phyloP scores from a whole-genome alignment of 2,113 vertebrate genomes.

The Daphoenositta chrysoptera region DNA sequence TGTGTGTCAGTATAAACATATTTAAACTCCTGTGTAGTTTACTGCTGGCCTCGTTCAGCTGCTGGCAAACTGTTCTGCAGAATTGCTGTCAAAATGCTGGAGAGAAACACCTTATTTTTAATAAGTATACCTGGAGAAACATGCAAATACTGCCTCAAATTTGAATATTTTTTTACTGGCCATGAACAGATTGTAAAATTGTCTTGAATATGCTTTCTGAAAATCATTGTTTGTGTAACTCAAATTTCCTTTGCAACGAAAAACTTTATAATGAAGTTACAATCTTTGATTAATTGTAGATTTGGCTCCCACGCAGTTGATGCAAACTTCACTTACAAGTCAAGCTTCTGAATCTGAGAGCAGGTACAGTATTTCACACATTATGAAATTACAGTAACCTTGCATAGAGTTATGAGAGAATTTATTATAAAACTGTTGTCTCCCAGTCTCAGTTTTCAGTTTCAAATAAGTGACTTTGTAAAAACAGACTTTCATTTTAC shows the following conservation, averaged over 20 bases:
- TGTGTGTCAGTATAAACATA: not conserved
- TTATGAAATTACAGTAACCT: not conserved
- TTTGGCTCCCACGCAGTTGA: slow-evolving; percentile 64
- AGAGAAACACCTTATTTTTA: not conserved
- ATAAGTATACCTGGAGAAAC: not conserved
- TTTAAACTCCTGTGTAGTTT: not conserved
- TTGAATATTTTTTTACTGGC: not conserved
- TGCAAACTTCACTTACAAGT: slow-evolving; percentile 39
- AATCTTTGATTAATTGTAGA: slow-evolving; percentile 68
- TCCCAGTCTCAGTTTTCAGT: not conserved
- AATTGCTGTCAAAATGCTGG: not conserved
- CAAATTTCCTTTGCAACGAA: not conserved
- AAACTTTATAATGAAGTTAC: not conserved
- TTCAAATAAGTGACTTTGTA: not conserved
- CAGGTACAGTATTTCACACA: slow-evolving; percentile 59
- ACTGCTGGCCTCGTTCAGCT: not conserved
- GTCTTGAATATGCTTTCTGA: not conserved
- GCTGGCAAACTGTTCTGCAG: not conserved
- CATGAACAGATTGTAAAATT: not conserved
- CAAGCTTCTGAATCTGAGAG: slow-evolving; percentile 61
- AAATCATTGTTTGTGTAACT: not conserved
- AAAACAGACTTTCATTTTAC: not conserved
- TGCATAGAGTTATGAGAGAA: not conserved
- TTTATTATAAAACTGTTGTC: not conserved
- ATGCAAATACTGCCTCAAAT: not conserved